Percentiles rank a stretch among this genome's conserved stretches.
Evolutionary conservation across 2,113 vertebrate genomes (phyloP).

Genomic region (Gnathonemus echidnorhynchus): DNA sequence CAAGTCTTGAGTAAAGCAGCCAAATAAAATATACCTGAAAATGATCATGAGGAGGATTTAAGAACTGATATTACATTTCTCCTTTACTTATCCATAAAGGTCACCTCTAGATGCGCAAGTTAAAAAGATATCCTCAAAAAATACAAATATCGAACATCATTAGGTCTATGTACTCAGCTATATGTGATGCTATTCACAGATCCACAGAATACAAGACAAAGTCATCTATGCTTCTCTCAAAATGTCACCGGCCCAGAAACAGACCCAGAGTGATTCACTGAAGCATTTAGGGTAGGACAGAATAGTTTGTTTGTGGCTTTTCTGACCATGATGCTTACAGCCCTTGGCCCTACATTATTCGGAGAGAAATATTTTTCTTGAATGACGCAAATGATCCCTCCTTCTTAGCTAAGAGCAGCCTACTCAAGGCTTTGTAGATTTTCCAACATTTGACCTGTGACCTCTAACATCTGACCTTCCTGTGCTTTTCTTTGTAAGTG

Average conservation of each 20-base stretch:
- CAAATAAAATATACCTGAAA: neutral
- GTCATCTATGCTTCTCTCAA: neutral
- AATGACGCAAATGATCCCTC: neutral
- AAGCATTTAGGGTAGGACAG: neutral
- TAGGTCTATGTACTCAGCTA: neutral
- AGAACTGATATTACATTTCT: neutral
- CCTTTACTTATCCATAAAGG: neutral
- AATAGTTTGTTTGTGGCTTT: neutral
- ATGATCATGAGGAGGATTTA: neutral
- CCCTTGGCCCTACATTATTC: neutral
- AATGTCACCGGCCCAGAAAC: neutral
- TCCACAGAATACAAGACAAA: neutral
- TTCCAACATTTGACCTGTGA: neutral
- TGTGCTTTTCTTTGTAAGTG: neutral
- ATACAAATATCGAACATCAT: neutral
- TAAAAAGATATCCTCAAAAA: neutral
- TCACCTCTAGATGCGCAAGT: neutral
- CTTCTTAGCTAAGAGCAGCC: neutral
- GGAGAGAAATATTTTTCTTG: neutral
- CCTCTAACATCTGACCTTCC: neutral
- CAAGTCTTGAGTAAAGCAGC: neutral
- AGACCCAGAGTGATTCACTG: neutral
- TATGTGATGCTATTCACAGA: neutral
- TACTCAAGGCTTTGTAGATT: neutral
- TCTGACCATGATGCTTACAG: neutral